Base-by-base conservation (phyloP, 1,140 invertebrate species). In the Calephelis virginiensis region DNA sequence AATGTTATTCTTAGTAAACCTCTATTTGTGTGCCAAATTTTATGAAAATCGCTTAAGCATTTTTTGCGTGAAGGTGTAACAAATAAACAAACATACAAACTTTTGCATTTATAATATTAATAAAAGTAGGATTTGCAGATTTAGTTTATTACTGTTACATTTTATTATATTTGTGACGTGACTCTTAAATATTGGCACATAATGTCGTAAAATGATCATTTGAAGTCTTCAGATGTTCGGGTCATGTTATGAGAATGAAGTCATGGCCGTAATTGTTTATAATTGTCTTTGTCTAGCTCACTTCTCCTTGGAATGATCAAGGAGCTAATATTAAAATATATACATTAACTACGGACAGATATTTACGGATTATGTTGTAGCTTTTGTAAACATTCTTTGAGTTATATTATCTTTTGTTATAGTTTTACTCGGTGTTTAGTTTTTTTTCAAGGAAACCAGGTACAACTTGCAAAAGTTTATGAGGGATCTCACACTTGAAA, bases 251-350 rank as follows among this genome's bases (percentile, higher is more conserved):
- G 63, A 63, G 72, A 71, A 76, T 76, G 73, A 71, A 75, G 74
- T 74, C 72, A 76, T 48, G 74, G 76, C 60, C 69, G 69, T 38
- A 61, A 66, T 64, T 76, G 72, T 72, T 70, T 74, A 68, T 70
- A 73, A 72, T 73, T 73, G 67, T 66, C 68, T 59, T 68, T 64
- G 67, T 69, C 64, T 70, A 59, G 43, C 43, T 66, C 46, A 61
- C 38, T 56, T 56, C 40, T 47, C 67, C 48, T 63, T 69, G 38
- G 68, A 72, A 74, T 59, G 67, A 63, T 62, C 61, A 53, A 43
- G 62, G 48, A 45, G 47, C 50, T 53, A 53, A 53, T 53, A 28
- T 28, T 53, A 53, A n/a, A 28, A 62, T 48, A 73, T 68, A 70
- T 68, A 70, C 67, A 61, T 37, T 61, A 38, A 49, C 28, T 61